These are phyloP conservation scores for Lepus timidus DNA, from an alignment of 2,113 vertebrate genomes.

Conservation along the genomic window DNA sequence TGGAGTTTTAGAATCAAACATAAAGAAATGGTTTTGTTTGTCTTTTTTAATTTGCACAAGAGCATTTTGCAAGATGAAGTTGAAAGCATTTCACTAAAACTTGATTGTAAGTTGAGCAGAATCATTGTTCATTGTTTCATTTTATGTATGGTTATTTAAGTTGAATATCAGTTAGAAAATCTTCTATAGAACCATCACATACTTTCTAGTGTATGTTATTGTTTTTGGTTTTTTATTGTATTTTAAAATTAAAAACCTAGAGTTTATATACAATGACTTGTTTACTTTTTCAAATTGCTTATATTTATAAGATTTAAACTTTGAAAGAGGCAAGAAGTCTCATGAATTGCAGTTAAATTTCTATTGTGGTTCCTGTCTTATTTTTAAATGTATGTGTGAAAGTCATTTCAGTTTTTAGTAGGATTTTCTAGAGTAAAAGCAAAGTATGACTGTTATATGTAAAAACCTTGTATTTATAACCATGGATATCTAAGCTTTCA, in stretches of 20 bases:
- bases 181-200: not conserved
- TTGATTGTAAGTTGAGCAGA: constrained; percentile 62
- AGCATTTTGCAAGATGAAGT: constrained; percentile 58
- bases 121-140: constrained; percentile 45
- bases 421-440: constrained; percentile 43
- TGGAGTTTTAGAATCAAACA: constrained; percentile 43
- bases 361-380: constrained; percentile 36
- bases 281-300: constrained; percentile 44
- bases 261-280: constrained; percentile 7
- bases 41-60: not conserved
- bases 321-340: constrained; percentile 8
- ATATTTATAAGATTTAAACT: constrained; percentile 46
- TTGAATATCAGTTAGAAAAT: constrained; percentile 27
- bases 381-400: constrained; percentile 54
- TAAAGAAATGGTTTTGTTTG: not conserved
- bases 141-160: constrained; percentile 37
- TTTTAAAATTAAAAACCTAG: constrained; percentile 52
- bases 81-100: constrained; percentile 56
- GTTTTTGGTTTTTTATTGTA: constrained; percentile 13
- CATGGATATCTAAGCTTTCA: constrained; percentile 17
- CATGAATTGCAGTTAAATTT: constrained; percentile 48
- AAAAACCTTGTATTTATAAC: constrained; percentile 48
- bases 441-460: constrained; percentile 28
- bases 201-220: not conserved
- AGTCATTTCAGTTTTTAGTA: constrained; percentile 62